phyloP scores from a whole-genome alignment of 2,797 vertebrate species.

The Paguma larvata region DNA sequence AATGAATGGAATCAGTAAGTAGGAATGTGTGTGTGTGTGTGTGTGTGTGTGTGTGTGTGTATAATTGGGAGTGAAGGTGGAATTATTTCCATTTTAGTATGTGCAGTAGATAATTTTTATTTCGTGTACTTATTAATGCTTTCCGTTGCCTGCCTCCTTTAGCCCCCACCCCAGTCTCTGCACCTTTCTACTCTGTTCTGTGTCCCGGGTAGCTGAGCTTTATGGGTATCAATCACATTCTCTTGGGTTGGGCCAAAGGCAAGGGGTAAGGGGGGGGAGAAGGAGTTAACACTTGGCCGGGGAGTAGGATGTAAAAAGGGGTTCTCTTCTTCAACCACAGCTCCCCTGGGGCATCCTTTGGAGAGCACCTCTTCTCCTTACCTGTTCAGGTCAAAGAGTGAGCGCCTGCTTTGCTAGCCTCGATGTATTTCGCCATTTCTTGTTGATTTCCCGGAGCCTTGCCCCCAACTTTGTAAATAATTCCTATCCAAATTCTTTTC shows the following conservation, averaged over 20 bases:
- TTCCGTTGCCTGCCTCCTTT: neutral
- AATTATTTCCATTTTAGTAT: constrained; percentile 49
- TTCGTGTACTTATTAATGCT: neutral
- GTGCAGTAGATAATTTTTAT: neutral
- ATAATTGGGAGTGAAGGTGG: neutral
- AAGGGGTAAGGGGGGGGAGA: too few relatives aligned
- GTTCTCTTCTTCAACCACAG: neutral
- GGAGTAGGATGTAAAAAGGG: neutral
- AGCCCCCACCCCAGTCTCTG: neutral
- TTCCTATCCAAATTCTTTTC: neutral
- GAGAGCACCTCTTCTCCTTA: neutral
- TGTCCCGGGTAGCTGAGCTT: neutral
- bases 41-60: neutral
- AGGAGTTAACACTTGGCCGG: neutral
- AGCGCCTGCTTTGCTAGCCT: neutral
- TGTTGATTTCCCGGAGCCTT: neutral
- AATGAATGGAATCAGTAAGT: neutral
- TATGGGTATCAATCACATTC: neutral
- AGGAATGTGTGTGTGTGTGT: neutral
- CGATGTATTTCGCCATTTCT: neutral
- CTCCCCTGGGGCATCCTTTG: neutral
- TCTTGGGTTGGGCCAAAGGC: neutral
- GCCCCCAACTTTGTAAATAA: neutral
- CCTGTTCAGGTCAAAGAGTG: neutral
- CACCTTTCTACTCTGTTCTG: neutral